Evolutionary conservation across 2,113 vertebrate genomes (phyloP), one percentile per base, ranked within the genome.

Genomic region (Mirza zaza): DNA sequence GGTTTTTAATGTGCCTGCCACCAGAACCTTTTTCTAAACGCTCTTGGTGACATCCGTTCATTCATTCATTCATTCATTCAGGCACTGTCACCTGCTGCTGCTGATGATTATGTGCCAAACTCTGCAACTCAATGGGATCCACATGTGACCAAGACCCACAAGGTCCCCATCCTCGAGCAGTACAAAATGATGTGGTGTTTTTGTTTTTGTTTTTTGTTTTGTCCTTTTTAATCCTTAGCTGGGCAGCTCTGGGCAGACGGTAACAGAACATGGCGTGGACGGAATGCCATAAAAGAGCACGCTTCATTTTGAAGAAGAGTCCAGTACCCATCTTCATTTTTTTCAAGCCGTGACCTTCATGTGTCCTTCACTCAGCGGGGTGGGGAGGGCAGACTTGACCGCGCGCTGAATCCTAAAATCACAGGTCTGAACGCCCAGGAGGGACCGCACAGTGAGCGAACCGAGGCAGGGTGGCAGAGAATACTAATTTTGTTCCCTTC

Each of bases 51-150:
- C 23, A 3, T 20, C 25, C 18, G 17, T 13, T 2, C 42, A n/a
- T 13, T 32, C 63, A 5, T 12, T 48, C n/a, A 21, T 9, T 2
- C 42, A n/a, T 12, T 32, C 63, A 27, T 7, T 17, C 52, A 17
- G 23, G 52, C n/a, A 11, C 3, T 3, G 39, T 1, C 4, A 4
- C 8, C 9, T 5, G 20, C n/a, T 1, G 2, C 50, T 52, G 50
- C 2, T 14, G 50, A 0, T 0, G 4, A 36, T 48, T 48, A 48
- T 14, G 23, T 0, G 32, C 11, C 11, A 11, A 2, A 10, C 8
- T 1, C 0, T 6, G 1, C 15, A 5, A 15, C 0, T 1, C 1
- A 13, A 15, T 2, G 17, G 48, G 13, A 0, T 32, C 34, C 15
- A n/a, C 23, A 2, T 12, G 25, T 18, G 12, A 34, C 1, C 20